Percentiles rank a stretch among this genome's conserved stretches.
phyloP scores from a whole-genome alignment of 2,797 vertebrate genomes.

The Micromesistius poutassou region DNA sequence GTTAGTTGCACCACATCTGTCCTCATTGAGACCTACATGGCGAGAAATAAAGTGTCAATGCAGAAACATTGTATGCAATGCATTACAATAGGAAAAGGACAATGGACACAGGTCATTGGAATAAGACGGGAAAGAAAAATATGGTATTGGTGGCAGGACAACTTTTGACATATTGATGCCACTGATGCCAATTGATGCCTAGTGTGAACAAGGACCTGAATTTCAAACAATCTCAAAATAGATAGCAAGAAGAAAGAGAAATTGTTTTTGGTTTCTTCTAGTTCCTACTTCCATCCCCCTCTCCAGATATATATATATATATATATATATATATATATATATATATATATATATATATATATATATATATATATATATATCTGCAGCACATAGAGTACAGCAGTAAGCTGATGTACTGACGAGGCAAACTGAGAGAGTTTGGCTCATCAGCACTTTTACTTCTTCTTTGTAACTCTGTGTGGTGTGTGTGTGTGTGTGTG shows the following conservation, averaged over 20 bases:
- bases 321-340: no score
- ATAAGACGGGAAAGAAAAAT: no score
- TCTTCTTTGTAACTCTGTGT: slow-evolving; percentile 16
- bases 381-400: slow-evolving; percentile 17
- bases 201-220: not conserved
- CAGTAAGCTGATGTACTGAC: slow-evolving; percentile 35
- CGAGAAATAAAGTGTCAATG: no score
- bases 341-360: no score
- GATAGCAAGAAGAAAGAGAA: not conserved
- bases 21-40: no score
- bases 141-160: no score
- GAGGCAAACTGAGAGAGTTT: slow-evolving; percentile 38
- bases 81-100: no score
- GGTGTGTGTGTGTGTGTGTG: slow-evolving; percentile 5
- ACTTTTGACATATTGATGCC: no score
- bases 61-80: no score
- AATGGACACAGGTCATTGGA: no score
- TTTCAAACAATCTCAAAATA: not conserved
- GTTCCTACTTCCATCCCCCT: slow-evolving; percentile 18
- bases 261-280: not conserved
- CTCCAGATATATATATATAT: not conserved
- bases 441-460: slow-evolving; percentile 53
- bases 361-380: slow-evolving; percentile 24
- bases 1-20: not conserved
- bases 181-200: not conserved